Base-by-base conservation (phyloP, 2,797 vertebrate genomes). In the Cossypha caffra region DNA sequence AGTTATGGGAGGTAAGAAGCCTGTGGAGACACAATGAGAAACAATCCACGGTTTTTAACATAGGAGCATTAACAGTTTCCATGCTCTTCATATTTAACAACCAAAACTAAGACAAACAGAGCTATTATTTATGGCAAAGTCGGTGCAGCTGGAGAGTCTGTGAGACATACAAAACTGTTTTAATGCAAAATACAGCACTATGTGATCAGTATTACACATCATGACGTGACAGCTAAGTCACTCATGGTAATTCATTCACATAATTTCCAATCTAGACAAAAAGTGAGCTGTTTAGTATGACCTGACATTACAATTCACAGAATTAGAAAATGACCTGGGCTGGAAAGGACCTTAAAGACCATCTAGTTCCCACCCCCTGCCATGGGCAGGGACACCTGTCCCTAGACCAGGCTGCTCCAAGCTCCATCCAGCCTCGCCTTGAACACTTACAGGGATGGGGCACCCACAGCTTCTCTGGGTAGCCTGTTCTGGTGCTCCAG, bases 1-100 rank as follows among this genome's bases (percentile, higher is more conserved):
- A 12, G 99, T 99, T 98, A 99, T 99, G 68, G 99, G 99, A 23
- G 99, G 99, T 37, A 99, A 98, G 97, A 99, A 99, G 33, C 99
- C 99, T 99, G 97, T 25, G 12, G 88, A 75, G 23, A 95, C 28
- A 93, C 17, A 74, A 12, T 1, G 24, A 50, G 84, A 89, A 88
- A 66, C 5, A 80, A 64, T 13, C 29, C 7, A 4, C 0, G 2
- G 3, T 11, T 86, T 83, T 63, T 37, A 62, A 71, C 28, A 31
- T 6, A 52, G 16, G 2, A 31, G 12, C 43, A 71, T 26, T 23
- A 63, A 23, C 7, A 29, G 21, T 25, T 86, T 55, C 15, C 15
- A 18, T 1, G 7, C 1, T 17, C 13, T 45, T 83, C 4, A 1
- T 0, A 1, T 0, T 19, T 13, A 77, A 33, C 13, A 45, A 55